These are phyloP conservation scores for Euura lappo DNA, from an alignment of 1,140 invertebrate genomes.

Conservation along the genomic window DNA sequence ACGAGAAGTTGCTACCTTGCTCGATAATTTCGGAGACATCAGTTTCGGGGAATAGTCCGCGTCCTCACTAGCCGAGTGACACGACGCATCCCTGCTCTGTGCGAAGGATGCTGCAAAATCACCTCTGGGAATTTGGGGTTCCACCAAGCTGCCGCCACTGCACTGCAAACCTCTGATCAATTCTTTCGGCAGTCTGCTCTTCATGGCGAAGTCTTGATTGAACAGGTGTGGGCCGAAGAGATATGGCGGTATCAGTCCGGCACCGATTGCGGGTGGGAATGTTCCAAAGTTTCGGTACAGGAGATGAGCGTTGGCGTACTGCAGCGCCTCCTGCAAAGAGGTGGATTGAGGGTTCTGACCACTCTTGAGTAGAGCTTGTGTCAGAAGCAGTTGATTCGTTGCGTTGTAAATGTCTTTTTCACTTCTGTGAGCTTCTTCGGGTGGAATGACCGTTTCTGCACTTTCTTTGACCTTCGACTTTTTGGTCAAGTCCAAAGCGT, in stretches of 20 bases:
- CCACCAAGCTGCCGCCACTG: slow-evolving; percentile 70
- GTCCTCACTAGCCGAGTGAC: slow-evolving; percentile 33
- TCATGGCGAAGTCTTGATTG: slow-evolving; percentile 65
- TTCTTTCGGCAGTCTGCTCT: slow-evolving; percentile 71
- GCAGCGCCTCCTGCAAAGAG: slow-evolving; percentile 55
- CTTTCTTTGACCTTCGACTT: slow-evolving; percentile 65
- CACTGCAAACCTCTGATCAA: slow-evolving; percentile 70
- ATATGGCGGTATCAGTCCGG: slow-evolving; percentile 61
- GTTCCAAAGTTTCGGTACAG: slow-evolving; percentile 58
- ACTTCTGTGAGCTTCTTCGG: slow-evolving; percentile 23
- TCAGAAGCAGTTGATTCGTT: slow-evolving; percentile 58
- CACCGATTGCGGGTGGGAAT: slow-evolving; percentile 41
- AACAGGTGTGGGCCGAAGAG: slow-evolving; percentile 65
- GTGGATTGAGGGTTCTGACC: slow-evolving; percentile 44
- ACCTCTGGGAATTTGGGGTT: slow-evolving; percentile 52
- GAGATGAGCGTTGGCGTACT: slow-evolving; percentile 62
- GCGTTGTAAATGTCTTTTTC: slow-evolving; percentile 59
- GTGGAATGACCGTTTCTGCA: background rate
- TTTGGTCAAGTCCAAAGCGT: slow-evolving; percentile 87
- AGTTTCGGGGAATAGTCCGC: slow-evolving; percentile 32
- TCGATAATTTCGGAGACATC: slow-evolving; percentile 32
- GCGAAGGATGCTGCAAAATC: slow-evolving; percentile 39
- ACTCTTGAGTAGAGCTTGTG: slow-evolving; percentile 67
- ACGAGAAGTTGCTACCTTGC: slow-evolving; percentile 25
- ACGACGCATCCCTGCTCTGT: slow-evolving; percentile 26